These are phyloP conservation scores for Poeciliopsis paucimaculata DNA, from an alignment of 2,797 vertebrate genomes.

Conservation along the genomic window DNA sequence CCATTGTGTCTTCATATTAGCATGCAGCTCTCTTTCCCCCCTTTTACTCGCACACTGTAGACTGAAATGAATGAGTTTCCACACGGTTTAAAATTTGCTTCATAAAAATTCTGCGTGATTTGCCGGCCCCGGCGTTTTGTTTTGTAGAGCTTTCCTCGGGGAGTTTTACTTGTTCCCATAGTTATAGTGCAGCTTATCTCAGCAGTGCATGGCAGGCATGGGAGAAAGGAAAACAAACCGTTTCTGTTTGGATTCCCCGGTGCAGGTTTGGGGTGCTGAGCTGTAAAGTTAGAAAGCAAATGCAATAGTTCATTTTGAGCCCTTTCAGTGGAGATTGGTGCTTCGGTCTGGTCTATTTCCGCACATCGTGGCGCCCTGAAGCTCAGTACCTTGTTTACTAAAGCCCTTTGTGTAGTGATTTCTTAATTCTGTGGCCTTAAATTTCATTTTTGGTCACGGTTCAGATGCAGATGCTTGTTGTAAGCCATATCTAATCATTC, in stretches of 20 bases:
- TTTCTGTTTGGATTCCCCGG: conserved; percentile 69
- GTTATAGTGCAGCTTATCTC: conserved; percentile 74
- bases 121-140: conserved; percentile 64
- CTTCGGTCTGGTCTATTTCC: conserved; percentile 52
- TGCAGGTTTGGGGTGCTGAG: conserved; percentile 55
- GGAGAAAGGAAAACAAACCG: conserved; percentile 19
- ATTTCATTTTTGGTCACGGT: conserved; percentile 80
- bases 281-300: conserved; percentile 69
- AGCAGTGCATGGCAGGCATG: conserved; percentile 63
- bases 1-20: conserved; percentile 63
- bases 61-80: conserved; percentile 46
- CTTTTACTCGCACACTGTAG: conserved; percentile 55
- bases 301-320: conserved; percentile 53
- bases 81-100: conserved; percentile 51
- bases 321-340: conserved; percentile 53
- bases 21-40: conserved; percentile 51
- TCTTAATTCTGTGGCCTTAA: conserved; percentile 74
- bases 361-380: conserved; percentile 15
- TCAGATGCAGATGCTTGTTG: conserved; percentile 70
- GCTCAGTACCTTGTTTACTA: conserved; percentile 57
- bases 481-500: conserved; percentile 73
- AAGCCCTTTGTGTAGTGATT: conserved; percentile 63
- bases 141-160: conserved; percentile 71
- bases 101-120: conserved; percentile 51
- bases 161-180: conserved; percentile 72